Percentiles rank a stretch among this genome's conserved stretches.
These are phyloP conservation scores for Microctonus aethiopoides DNA, from an alignment of 2,888 invertebrate species.

Conservation along the genomic window DNA sequence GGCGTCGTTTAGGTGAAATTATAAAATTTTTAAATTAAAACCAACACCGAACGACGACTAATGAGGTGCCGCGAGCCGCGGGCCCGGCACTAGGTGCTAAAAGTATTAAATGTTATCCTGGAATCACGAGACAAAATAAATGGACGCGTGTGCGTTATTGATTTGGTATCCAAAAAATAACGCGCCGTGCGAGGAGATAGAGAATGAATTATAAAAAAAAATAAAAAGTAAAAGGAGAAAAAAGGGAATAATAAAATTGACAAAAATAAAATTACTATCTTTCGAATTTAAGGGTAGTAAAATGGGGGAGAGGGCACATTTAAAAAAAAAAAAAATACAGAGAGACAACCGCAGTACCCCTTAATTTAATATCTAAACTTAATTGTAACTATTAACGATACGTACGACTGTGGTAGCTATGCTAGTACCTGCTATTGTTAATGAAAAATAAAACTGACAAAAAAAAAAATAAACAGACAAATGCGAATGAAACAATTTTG, in stretches of 20 bases:
- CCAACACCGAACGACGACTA: not conserved
- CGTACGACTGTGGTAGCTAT: conserved; percentile 69
- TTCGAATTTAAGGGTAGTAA: conserved; percentile 27
- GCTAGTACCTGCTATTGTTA: conserved; percentile 69
- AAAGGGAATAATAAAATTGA: conserved; percentile 34
- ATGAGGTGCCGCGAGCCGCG: conserved; percentile 47
- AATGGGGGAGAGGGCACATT: conserved; percentile 16
- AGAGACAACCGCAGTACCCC: conserved; percentile 46
- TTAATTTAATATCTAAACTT: conserved; percentile 61
- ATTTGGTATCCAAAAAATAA: conserved; percentile 23
- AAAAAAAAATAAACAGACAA: conserved; percentile 20
- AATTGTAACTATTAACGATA: conserved; percentile 66
- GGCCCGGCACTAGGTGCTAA: conserved; percentile 59
- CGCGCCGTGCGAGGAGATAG: conserved; percentile 8
- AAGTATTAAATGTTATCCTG: conserved; percentile 53
- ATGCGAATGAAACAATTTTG: conserved; percentile 10
- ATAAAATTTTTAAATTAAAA: not conserved
- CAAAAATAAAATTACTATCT: not conserved
- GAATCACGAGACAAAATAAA: conserved; percentile 46
- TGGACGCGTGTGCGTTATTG: conserved; percentile 41
- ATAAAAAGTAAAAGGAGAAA: conserved; percentile 32
- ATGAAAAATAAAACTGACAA: conserved; percentile 47
- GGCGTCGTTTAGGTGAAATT: not conserved
- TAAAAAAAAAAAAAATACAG: conserved; percentile 36
- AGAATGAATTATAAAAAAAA: conserved; percentile 24